phyloP scores from a whole-genome alignment of 2,797 vertebrate species.

The Crocodylus rhombifer region DNA sequence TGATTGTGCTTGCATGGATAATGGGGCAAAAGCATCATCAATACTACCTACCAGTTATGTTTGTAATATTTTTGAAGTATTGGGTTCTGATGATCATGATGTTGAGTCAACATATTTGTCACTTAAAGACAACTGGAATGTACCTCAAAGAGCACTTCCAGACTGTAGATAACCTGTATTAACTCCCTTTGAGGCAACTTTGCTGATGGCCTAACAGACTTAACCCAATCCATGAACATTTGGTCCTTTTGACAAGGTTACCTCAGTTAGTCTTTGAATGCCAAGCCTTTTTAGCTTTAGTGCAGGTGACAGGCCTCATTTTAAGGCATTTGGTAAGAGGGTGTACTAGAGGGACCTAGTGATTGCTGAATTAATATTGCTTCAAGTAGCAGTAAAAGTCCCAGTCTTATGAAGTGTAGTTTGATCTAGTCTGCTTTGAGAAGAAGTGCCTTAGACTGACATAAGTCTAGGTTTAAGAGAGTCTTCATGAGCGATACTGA shows the following conservation, averaged over 20 bases:
- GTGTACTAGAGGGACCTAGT: background rate
- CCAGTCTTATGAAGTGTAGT: background rate
- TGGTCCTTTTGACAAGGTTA: background rate
- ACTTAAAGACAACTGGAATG: background rate
- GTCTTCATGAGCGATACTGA: background rate
- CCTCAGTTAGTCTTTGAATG: background rate
- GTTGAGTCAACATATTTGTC: background rate
- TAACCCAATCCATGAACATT: background rate
- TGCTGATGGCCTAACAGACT: background rate
- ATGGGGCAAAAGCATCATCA: background rate
- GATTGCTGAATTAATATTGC: background rate
- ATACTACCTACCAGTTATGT: background rate
- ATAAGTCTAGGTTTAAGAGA: background rate
- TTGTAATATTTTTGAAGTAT: background rate
- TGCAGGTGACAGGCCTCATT: background rate
- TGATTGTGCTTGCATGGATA: background rate
- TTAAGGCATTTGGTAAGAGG: background rate
- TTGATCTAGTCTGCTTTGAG: background rate
- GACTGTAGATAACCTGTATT: background rate
- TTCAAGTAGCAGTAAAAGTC: background rate
- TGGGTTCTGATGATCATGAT: background rate
- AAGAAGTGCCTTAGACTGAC: background rate
- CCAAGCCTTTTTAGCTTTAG: background rate
- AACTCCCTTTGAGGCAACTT: background rate
- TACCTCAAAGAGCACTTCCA: background rate